A percentile compares a stretch with the other conserved stretches of the same genome.
Evolutionary conservation across 2,113 vertebrate species (phyloP).

Genomic region (Haliaeetus leucogaster): DNA sequence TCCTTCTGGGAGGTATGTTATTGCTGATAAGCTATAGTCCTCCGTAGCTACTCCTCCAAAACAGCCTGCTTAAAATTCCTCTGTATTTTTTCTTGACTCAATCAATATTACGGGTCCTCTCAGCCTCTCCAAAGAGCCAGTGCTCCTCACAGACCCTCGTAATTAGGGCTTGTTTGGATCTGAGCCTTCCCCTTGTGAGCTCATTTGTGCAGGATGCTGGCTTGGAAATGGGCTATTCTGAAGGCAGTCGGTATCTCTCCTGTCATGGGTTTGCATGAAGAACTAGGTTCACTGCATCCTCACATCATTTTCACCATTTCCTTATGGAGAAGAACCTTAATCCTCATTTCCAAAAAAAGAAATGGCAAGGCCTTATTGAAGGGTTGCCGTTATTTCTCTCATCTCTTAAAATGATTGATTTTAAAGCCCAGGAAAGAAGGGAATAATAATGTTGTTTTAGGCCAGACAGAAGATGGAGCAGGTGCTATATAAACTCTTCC

Average conservation of each 20-base stretch:
- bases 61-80: background rate
- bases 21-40: background rate
- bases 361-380: background rate
- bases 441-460: background rate
- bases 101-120: background rate
- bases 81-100: background rate
- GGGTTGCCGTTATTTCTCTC: background rate
- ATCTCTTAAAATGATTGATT: background rate
- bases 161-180: background rate
- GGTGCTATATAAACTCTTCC: background rate
- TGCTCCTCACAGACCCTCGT: background rate
- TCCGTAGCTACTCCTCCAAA: background rate
- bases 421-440: background rate
- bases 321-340: background rate
- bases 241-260: background rate
- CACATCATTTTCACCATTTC: background rate
- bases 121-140: background rate
- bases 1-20: background rate
- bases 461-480: background rate
- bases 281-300: background rate
- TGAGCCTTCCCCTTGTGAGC: constrained; percentile 21
- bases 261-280: background rate
- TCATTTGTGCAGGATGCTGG: constrained; percentile 18
- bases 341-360: background rate
- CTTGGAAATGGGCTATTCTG: background rate